Percentiles rank a stretch among this genome's conserved stretches.
phyloP scores from a whole-genome alignment of 2,888 invertebrate genomes.

The Archaeoteleia sp. region DNA sequence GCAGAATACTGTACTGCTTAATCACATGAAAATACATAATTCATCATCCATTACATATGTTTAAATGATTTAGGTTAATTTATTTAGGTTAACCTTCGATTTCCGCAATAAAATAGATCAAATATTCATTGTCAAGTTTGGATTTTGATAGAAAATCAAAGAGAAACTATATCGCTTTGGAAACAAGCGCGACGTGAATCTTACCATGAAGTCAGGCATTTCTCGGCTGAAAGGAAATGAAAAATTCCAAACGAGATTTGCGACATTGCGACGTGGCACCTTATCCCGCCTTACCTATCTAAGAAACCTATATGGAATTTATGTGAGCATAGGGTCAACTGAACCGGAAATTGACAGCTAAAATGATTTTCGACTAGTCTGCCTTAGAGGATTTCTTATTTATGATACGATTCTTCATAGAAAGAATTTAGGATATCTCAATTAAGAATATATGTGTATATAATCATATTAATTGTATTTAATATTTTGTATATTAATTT shows the following conservation, averaged over 20 bases:
- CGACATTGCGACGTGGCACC: slow-evolving; percentile 54
- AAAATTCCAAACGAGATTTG: slow-evolving; percentile 68
- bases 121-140: too few species aligned
- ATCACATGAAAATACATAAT: slow-evolving; percentile 37
- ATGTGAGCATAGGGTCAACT: slow-evolving; percentile 51
- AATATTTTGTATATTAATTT: too few species aligned
- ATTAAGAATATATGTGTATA: too few species aligned
- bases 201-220: slow-evolving; percentile 50
- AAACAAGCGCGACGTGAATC: slow-evolving; percentile 47
- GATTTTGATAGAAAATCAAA: too few species aligned
- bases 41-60: not conserved
- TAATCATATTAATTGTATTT: too few species aligned
- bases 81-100: too few species aligned
- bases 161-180: slow-evolving; percentile 31
- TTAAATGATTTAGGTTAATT: not conserved
- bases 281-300: slow-evolving; percentile 57
- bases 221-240: slow-evolving; percentile 65
- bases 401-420: too few species aligned
- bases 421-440: too few species aligned
- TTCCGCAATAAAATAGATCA: too few species aligned
- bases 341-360: slow-evolving; percentile 43
- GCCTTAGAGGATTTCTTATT: not conserved
- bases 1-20: slow-evolving; percentile 21
- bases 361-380: slow-evolving; percentile 55
- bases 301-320: slow-evolving; percentile 55